These are phyloP conservation scores for Neuroterus valhalla DNA, from an alignment of 1,140 invertebrate species.

Conservation along the genomic window DNA sequence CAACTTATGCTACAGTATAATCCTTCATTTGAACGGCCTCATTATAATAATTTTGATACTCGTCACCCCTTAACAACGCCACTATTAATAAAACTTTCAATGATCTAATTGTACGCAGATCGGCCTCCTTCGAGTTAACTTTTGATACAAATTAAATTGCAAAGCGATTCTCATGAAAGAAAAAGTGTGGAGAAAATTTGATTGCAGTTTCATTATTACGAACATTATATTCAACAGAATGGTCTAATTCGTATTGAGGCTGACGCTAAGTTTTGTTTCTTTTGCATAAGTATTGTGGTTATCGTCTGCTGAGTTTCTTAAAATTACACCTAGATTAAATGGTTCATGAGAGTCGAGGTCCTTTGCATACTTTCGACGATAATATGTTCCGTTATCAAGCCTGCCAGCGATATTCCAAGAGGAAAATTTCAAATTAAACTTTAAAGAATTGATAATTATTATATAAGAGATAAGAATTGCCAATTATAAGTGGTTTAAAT, in stretches of 20 bases:
- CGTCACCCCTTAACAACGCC: slow-evolving; percentile 46
- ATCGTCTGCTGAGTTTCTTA: slow-evolving; percentile 47
- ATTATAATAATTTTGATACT: slow-evolving; percentile 52
- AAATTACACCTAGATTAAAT: slow-evolving; percentile 61
- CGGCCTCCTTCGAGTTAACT: slow-evolving; percentile 18
- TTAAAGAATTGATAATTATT: too few relatives aligned
- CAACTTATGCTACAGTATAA: slow-evolving; percentile 48
- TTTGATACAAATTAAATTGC: slow-evolving; percentile 39
- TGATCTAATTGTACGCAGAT: slow-evolving; percentile 12
- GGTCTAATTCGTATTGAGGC: slow-evolving; percentile 49
- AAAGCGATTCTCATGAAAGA: slow-evolving; percentile 20
- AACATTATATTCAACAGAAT: slow-evolving; percentile 38
- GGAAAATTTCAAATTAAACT: slow-evolving; percentile 19
- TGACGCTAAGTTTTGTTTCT: slow-evolving; percentile 44
- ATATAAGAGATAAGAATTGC: too few relatives aligned
- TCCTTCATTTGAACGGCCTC: slow-evolving; percentile 48
- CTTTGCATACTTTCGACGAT: slow-evolving; percentile 57
- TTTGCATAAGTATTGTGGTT: slow-evolving; percentile 30
- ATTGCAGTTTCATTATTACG: slow-evolving; percentile 32
- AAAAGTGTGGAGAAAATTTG: not conserved
- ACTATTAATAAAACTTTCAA: slow-evolving; percentile 45
- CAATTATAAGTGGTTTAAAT: too few relatives aligned
- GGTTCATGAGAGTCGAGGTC: slow-evolving; percentile 53
- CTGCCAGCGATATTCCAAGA: slow-evolving; percentile 36
- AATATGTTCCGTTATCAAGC: slow-evolving; percentile 48